Evolutionary conservation across 2,113 vertebrate genomes (phyloP).

Genomic region (Corynorhinus townsendii): DNA sequence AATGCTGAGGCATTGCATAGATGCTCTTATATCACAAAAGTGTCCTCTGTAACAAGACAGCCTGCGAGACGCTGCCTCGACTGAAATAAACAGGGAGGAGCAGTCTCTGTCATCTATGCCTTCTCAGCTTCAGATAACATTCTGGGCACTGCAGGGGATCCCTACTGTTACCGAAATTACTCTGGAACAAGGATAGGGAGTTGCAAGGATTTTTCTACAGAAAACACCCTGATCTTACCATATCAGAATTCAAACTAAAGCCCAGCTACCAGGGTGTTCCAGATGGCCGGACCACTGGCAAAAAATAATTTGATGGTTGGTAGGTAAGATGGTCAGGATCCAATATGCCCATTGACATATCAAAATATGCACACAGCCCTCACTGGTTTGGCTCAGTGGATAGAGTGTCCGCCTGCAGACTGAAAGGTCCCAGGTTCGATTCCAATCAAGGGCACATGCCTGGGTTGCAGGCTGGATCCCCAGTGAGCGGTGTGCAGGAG

Average conservation of each 20-base stretch:
- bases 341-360: background rate
- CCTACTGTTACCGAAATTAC: background rate
- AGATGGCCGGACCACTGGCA: background rate
- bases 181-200: background rate
- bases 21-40: background rate
- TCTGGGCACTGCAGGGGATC: background rate
- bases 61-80: background rate
- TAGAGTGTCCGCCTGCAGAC: too few relatives aligned
- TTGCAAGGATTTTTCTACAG: background rate
- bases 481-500: too few relatives aligned
- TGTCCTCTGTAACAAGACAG: background rate
- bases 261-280: background rate
- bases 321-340: background rate
- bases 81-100: background rate
- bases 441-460: too few relatives aligned
- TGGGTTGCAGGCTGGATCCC: too few relatives aligned
- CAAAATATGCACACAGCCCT: background rate
- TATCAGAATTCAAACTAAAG: background rate
- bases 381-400: too few relatives aligned
- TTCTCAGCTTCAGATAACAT: background rate
- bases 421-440: too few relatives aligned
- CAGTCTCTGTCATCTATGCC: background rate
- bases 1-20: background rate
- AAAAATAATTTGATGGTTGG: background rate
- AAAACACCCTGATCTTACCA: background rate